A percentile compares a stretch with the other conserved stretches of the same genome.
Evolutionary conservation across 2,888 invertebrate species (phyloP).

Genomic region (Epistrophe grossulariae): DNA sequence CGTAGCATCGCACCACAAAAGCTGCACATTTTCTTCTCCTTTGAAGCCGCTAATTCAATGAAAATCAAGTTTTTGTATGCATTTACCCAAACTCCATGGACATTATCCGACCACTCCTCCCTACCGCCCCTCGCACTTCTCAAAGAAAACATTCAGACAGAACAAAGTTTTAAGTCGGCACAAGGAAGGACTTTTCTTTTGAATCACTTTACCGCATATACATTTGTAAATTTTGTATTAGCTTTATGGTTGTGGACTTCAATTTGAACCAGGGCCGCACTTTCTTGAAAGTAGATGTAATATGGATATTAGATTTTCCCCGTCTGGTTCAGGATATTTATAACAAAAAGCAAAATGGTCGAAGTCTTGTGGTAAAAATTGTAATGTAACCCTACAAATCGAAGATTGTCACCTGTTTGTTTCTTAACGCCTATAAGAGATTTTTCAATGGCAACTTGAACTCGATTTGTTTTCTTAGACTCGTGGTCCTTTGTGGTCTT

Average conservation of each 20-base stretch:
- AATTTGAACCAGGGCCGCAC: neutral
- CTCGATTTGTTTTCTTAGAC: too few species aligned
- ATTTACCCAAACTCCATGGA: conserved; percentile 33
- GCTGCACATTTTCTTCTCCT: conserved; percentile 69
- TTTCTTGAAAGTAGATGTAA: too few species aligned
- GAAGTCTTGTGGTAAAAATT: too few species aligned
- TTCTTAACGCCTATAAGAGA: too few species aligned
- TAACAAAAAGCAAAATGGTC: too few species aligned
- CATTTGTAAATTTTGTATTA: conserved; percentile 74
- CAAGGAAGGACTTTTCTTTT: conserved; percentile 49
- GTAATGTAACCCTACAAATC: too few species aligned
- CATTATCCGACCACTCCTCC: neutral
- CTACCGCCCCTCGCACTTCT: too few species aligned
- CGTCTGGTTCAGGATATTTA: too few species aligned
- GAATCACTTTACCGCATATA: conserved; percentile 64
- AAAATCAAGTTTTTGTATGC: conserved; percentile 74
- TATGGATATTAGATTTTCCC: too few species aligned
- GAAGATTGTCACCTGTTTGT: too few species aligned
- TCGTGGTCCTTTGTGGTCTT: too few species aligned
- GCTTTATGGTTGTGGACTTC: conserved; percentile 47
- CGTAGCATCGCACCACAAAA: conserved; percentile 52
- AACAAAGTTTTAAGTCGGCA: conserved; percentile 55
- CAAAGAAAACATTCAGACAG: conserved; percentile 1
- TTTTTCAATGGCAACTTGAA: too few species aligned
- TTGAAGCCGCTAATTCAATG: conserved; percentile 74